Evolutionary conservation across 2,113 vertebrate species (phyloP).

Genomic region (Melanocharis versteri): DNA sequence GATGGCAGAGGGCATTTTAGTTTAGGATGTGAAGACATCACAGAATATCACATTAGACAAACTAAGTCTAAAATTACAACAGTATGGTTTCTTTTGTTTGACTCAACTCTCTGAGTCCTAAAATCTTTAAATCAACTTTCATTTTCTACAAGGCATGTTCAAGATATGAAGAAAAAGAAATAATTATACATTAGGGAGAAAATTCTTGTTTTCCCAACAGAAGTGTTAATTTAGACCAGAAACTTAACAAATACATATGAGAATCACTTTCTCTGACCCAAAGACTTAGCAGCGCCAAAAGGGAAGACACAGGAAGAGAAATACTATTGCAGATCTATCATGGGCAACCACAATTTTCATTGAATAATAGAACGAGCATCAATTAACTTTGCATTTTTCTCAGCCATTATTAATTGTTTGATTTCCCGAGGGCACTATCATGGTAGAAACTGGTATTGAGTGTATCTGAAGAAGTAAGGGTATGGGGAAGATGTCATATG

Average conservation of each 20-base stretch:
- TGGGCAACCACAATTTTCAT: neutral
- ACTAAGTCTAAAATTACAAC: neutral
- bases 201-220: neutral
- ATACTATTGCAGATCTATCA: neutral
- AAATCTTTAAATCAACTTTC: neutral
- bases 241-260: neutral
- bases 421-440: neutral
- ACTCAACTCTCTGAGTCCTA: neutral
- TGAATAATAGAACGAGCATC: slow-evolving; percentile 40
- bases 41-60: neutral
- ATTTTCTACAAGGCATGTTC: neutral
- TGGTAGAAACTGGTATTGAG: slow-evolving; percentile 30
- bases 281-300: neutral
- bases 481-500: slow-evolving; percentile 5
- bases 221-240: neutral
- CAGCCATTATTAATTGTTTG: slow-evolving; percentile 27
- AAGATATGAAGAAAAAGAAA: neutral
- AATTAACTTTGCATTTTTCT: slow-evolving; percentile 41
- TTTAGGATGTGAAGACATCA: neutral
- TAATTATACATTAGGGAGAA: neutral
- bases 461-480: neutral
- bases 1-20: neutral
- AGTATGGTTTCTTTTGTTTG: neutral
- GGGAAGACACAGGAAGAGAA: neutral
- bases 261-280: neutral